phyloP scores from a whole-genome alignment of 2,113 vertebrate genomes.

The Sphaerodactylus townsendi region DNA sequence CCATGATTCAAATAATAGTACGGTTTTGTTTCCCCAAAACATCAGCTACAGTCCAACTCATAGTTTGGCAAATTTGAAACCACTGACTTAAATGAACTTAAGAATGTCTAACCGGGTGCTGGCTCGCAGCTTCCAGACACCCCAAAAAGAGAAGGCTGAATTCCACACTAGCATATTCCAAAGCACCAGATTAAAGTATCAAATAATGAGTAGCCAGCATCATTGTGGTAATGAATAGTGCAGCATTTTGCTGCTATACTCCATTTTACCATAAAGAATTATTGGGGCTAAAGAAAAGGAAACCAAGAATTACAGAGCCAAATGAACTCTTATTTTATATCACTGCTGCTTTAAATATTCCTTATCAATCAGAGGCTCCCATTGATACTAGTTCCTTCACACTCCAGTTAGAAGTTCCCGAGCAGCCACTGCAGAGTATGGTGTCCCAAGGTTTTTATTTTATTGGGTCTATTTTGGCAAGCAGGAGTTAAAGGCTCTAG shows the following conservation, averaged over 20 bases:
- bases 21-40: background rate
- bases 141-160: constrained; percentile 32
- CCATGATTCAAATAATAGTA: constrained; percentile 10
- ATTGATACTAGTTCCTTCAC: background rate
- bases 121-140: background rate
- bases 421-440: background rate
- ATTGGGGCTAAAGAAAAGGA: background rate
- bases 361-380: background rate
- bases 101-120: background rate
- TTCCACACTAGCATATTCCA: constrained; percentile 45
- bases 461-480: background rate
- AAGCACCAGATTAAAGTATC: constrained; percentile 53
- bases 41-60: background rate
- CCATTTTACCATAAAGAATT: background rate
- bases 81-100: background rate
- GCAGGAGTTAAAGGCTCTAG: no score
- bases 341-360: background rate
- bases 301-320: background rate
- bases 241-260: background rate
- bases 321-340: background rate
- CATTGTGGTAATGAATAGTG: background rate
- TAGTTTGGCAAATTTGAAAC: background rate
- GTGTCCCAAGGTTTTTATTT: background rate
- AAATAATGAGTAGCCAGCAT: background rate
- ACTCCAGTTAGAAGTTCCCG: background rate